Conservation (phyloP, 2,888 invertebrate species). For the Nesidiocoris tenuis region DNA sequence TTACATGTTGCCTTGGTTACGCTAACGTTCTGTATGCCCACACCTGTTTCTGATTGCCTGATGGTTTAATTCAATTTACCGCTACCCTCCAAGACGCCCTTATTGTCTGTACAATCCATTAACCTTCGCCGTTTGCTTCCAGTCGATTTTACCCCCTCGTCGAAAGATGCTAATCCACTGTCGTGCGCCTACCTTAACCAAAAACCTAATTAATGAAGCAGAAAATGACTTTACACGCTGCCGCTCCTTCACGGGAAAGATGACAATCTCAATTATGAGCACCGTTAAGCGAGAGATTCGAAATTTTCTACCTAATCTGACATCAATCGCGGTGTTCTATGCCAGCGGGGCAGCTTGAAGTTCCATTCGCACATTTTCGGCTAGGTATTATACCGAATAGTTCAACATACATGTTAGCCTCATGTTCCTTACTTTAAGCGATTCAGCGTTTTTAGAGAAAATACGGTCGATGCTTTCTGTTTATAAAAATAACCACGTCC, state of each 20-base stretch:
- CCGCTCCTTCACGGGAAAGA: not conserved
- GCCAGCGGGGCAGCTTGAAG: no score
- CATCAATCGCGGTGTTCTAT: no score
- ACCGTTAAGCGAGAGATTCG: no score
- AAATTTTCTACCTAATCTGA: no score
- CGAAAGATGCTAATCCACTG: constrained; percentile 36
- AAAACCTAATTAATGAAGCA: constrained; percentile 38
- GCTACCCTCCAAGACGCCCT: constrained; percentile 13
- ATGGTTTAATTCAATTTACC: constrained; percentile 41
- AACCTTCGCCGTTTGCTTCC: constrained; percentile 36
- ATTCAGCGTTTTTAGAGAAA: no score
- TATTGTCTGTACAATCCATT: constrained; percentile 35
- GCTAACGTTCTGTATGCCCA: constrained; percentile 18
- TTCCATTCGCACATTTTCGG: no score
- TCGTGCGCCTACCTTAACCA: not conserved
- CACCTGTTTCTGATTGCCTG: constrained; percentile 41
- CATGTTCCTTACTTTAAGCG: no score
- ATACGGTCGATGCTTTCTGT: no score
- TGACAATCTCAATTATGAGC: constrained; percentile 28
- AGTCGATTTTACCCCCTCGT: not conserved
- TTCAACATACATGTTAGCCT: no score
- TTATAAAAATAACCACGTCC: no score
- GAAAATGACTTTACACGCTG: constrained; percentile 36
- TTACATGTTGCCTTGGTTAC: constrained; percentile 41
- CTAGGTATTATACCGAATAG: no score